Conservation (phyloP, 2,888 invertebrate species). For the Phorcus lineatus region DNA sequence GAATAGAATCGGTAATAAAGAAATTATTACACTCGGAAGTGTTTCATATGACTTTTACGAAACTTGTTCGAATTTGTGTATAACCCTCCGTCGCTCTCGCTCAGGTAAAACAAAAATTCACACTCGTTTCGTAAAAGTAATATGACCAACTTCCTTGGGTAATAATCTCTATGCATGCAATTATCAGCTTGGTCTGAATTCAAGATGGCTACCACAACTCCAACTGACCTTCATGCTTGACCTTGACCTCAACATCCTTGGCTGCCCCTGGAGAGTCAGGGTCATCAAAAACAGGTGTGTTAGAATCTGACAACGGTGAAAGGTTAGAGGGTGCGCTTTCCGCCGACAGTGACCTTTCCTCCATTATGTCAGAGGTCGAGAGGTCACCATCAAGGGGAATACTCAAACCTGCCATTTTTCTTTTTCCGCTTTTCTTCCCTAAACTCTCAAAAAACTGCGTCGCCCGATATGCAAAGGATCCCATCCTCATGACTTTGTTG, state of each 20-base stretch:
- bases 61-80: no score
- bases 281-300: constrained; percentile 15
- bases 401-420: constrained; percentile 23
- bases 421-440: constrained; percentile 53
- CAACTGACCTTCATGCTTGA: constrained; percentile 12
- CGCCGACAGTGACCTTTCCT: constrained; percentile 39
- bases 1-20: no score
- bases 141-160: no score
- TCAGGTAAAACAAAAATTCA: no score
- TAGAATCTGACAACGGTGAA: constrained; percentile 1
- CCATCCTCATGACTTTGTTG: constrained; percentile 56
- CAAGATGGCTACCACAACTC: no score
- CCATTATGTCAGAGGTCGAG: constrained; percentile 34
- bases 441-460: constrained; percentile 67
- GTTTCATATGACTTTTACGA: no score
- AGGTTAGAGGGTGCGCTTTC: constrained; percentile 25
- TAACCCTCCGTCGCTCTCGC: no score
- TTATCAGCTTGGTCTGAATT: no score
- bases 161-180: no score
- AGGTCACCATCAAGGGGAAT: neutral
- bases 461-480: constrained; percentile 59
- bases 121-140: no score
- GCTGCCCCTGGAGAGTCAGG: neutral
- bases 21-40: no score
- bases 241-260: neutral